Conservation (phyloP, 2,797 vertebrate genomes). For the Sciurus carolinensis region DNA sequence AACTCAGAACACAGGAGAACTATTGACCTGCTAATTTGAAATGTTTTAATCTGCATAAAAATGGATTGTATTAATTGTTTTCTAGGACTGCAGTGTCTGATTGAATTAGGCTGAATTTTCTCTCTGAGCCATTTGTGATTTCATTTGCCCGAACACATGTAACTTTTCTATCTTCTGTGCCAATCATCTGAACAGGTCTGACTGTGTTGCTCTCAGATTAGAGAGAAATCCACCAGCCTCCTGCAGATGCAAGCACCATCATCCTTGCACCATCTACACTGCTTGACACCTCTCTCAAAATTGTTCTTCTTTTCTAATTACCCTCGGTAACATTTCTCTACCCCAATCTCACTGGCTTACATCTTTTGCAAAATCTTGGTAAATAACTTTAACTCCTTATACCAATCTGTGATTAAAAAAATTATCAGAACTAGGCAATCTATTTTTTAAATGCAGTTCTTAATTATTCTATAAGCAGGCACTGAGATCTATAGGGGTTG, state of each 20-base stretch:
- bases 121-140: slow-evolving; percentile 79
- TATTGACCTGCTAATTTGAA: slow-evolving; percentile 84
- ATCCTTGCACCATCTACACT: background rate
- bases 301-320: slow-evolving; percentile 45
- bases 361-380: background rate
- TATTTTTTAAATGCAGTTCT: background rate
- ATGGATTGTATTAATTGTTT: slow-evolving; percentile 86
- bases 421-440: background rate
- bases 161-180: slow-evolving; percentile 42
- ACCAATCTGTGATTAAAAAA: background rate
- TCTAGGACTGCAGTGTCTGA: slow-evolving; percentile 80
- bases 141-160: slow-evolving; percentile 73
- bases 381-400: background rate
- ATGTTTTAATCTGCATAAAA: slow-evolving; percentile 86
- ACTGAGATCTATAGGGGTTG: background rate
- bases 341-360: background rate
- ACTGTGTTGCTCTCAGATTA: background rate
- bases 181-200: slow-evolving; percentile 37
- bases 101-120: slow-evolving; percentile 86
- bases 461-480: background rate
- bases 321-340: background rate
- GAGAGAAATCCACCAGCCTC: background rate
- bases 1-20: slow-evolving; percentile 80
- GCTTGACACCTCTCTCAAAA: background rate
- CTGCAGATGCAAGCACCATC: background rate